phyloP scores from a whole-genome alignment of 2,888 invertebrate genomes.

The Embidobia sp. region DNA sequence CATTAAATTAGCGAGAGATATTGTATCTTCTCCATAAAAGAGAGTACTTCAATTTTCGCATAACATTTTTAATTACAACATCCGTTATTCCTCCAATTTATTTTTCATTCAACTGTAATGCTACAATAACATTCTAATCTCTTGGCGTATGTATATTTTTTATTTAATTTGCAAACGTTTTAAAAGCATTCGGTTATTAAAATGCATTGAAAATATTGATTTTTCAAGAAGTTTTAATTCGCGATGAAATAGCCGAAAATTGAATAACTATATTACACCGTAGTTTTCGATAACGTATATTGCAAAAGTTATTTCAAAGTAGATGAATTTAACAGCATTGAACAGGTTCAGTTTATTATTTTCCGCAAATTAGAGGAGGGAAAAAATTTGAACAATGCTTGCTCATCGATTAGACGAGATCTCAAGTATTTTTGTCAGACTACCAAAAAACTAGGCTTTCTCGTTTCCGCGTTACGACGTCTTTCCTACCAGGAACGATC shows the following conservation, averaged over 20 bases:
- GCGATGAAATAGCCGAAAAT: slow-evolving; percentile 23
- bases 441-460: background rate
- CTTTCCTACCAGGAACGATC: slow-evolving; percentile 64
- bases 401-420: background rate
- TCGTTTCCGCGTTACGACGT: slow-evolving; percentile 1
- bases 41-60: too few species aligned
- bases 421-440: background rate
- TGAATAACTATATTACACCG: slow-evolving; percentile 26
- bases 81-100: slow-evolving; percentile 1
- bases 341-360: too few species aligned
- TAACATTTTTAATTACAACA: background rate
- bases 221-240: slow-evolving; percentile 26
- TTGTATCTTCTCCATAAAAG: too few species aligned
- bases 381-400: background rate
- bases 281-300: background rate
- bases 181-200: slow-evolving; percentile 24
- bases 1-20: too few species aligned
- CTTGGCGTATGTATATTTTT: background rate
- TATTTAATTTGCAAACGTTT: slow-evolving; percentile 22
- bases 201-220: slow-evolving; percentile 41
- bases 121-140: slow-evolving; percentile 16
- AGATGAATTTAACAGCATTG: background rate
- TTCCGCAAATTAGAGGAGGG: background rate
- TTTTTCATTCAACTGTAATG: background rate
- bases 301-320: slow-evolving; percentile 20